phyloP scores from a whole-genome alignment of 2,797 vertebrate species.

The Staurois parvus region DNA sequence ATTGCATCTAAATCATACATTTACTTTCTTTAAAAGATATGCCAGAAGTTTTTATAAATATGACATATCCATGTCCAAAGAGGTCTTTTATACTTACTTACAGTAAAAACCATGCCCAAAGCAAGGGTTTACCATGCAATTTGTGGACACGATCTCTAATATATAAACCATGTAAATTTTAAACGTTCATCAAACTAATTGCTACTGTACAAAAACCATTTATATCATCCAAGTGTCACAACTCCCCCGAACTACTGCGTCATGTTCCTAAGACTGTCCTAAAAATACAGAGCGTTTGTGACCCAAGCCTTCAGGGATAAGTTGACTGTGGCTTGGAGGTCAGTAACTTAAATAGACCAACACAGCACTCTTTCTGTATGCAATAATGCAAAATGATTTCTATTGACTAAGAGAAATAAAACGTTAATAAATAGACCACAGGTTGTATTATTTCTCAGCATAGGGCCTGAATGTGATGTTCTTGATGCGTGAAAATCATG shows the following conservation, averaged over 20 bases:
- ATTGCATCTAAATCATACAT: background rate
- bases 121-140: slow-evolving; percentile 32
- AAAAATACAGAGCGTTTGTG: slow-evolving; percentile 50
- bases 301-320: slow-evolving; percentile 25
- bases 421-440: slow-evolving; percentile 50
- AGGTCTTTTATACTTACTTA: background rate
- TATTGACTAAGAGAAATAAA: slow-evolving; percentile 46
- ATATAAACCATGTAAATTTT: slow-evolving; percentile 44
- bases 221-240: slow-evolving; percentile 31
- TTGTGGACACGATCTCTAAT: slow-evolving; percentile 43
- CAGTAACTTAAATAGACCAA: slow-evolving; percentile 38
- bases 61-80: slow-evolving; percentile 7
- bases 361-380: slow-evolving; percentile 33
- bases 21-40: slow-evolving; percentile 33
- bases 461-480: slow-evolving; percentile 52
- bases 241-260: slow-evolving; percentile 22
- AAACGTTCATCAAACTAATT: slow-evolving; percentile 23
- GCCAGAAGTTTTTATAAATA: slow-evolving; percentile 2
- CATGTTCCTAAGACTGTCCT: slow-evolving; percentile 26
- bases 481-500: slow-evolving; percentile 56
- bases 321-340: slow-evolving; percentile 45
- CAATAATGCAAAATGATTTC: slow-evolving; percentile 40
- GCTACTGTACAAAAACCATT: slow-evolving; percentile 19
- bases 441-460: slow-evolving; percentile 54
- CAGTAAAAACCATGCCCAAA: slow-evolving; percentile 15